phyloP scores from a whole-genome alignment of 2,113 vertebrate genomes.

The Dipodomys ordii region DNA sequence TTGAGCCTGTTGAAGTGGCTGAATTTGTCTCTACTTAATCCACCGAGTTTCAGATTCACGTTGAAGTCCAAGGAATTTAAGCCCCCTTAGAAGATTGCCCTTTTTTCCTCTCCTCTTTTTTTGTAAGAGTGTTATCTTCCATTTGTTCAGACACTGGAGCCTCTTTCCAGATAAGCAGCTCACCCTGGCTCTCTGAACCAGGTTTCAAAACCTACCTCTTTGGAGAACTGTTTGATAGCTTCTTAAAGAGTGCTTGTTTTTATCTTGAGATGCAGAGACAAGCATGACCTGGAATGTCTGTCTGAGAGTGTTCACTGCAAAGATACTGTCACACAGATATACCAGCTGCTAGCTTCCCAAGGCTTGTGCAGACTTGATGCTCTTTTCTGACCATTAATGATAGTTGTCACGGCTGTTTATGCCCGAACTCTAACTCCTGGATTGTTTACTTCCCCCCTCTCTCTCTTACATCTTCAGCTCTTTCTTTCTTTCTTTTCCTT shows the following conservation, averaged over 20 bases:
- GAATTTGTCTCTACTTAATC: not conserved
- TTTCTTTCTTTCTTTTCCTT: no score
- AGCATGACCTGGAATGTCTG: not conserved
- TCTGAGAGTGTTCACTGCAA: conserved; percentile 10
- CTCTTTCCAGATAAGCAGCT: conserved; percentile 50
- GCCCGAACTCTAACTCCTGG: not conserved
- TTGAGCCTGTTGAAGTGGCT: not conserved
- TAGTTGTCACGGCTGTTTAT: not conserved
- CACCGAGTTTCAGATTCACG: not conserved
- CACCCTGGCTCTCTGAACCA: not conserved
- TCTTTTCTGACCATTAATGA: not conserved
- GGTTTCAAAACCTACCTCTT: conserved; percentile 16
- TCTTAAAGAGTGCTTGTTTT: conserved; percentile 10
- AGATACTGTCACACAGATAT: conserved; percentile 12
- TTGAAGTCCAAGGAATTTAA: not conserved
- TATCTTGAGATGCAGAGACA: conserved; percentile 65
- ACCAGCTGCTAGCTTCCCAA: conserved; percentile 14
- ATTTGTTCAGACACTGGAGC: not conserved
- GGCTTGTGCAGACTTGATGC: not conserved
- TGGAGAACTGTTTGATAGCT: not conserved
- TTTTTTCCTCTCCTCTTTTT: not conserved
- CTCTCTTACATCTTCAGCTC: not conserved
- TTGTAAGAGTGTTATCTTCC: conserved; percentile 24
- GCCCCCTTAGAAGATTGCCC: not conserved
- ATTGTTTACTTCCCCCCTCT: no score